phyloP scores from a whole-genome alignment of 2,888 invertebrate genomes.

The Anodontia alba region DNA sequence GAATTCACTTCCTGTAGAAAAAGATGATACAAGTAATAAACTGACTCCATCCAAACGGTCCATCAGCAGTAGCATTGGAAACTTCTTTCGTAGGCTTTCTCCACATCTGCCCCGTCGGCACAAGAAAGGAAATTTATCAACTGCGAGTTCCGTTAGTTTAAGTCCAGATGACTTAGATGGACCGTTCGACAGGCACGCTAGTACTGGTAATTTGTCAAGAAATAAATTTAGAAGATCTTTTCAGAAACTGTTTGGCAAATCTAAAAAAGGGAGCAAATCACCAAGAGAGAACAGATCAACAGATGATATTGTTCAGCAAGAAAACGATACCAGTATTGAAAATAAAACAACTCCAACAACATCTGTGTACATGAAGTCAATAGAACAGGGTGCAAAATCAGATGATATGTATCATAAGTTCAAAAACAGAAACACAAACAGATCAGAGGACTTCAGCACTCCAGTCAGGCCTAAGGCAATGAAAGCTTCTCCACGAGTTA shows the following conservation, averaged over 20 bases:
- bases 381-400: constrained; percentile 72
- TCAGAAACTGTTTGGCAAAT: constrained; percentile 73
- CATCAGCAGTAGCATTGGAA: constrained; percentile 79
- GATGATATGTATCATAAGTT: constrained; percentile 79
- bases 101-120: constrained; percentile 70
- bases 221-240: constrained; percentile 76
- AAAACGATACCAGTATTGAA: background rate
- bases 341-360: constrained; percentile 31
- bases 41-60: constrained; percentile 77
- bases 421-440: constrained; percentile 76
- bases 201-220: constrained; percentile 66
- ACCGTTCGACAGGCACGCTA: constrained; percentile 56
- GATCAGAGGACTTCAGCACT: constrained; percentile 48
- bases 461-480: constrained; percentile 58
- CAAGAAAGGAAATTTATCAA: constrained; percentile 68
- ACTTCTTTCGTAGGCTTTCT: constrained; percentile 79
- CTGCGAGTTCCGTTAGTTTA: constrained; percentile 73
- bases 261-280: constrained; percentile 47
- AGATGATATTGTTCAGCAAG: background rate
- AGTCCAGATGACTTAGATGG: constrained; percentile 62
- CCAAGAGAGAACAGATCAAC: constrained; percentile 8
- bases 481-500: constrained; percentile 56
- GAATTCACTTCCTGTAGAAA: constrained; percentile 60
- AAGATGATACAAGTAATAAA: constrained; percentile 42
- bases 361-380: constrained; percentile 72